Base-by-base conservation (phyloP, 1,140 invertebrate genomes). In the Hermatobates lingyangjiaoensis region DNA sequence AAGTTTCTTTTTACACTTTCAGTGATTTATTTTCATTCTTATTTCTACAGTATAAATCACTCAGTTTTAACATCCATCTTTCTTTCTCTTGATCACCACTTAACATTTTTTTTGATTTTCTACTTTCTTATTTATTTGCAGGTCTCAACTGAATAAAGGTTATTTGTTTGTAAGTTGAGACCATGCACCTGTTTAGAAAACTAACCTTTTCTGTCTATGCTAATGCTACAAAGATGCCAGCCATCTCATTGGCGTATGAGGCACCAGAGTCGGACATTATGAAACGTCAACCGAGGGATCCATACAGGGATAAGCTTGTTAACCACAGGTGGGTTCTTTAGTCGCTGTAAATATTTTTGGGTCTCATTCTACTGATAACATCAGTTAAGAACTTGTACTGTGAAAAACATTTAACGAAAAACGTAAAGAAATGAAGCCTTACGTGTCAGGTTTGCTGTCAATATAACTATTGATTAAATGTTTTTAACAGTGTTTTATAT, bases 171-270 rank as follows among this genome's bases (percentile, higher is more conserved):
- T 53, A 24, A 24, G 52, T 47, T 49, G 47, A 42, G 39, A 52
- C 18, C 20, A 34, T 20, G 1, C 25, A 40, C 10, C 20, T 27
- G 46, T 2, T 27, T 42, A 48, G 45, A 47, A 5, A 18, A 55
- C 54, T 55, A 55, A 55, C 54, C n/a, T 52, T 55, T 24, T 55
- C 48, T 55, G 50, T 55, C 54, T 55, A 30, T 55, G 53, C 54
- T 55, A 55, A 55, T 55, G 50, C 48, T 66, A 53, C 54, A 55
- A 55, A 87, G 84, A 83, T 90, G 74, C 89, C 88, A 70, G 88
- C 89, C 74, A 92, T 94, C 75, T 92, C 88, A 68, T 76, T 92
- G 75, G 89, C 88, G 72, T 94, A 94, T 74, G 90, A 94, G 77
- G 81, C 83, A 71, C 84, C 89, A 66, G 90, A 94, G 75, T 85